Conservation (phyloP, 2,888 invertebrate genomes). For the Mythimna vitellina region DNA sequence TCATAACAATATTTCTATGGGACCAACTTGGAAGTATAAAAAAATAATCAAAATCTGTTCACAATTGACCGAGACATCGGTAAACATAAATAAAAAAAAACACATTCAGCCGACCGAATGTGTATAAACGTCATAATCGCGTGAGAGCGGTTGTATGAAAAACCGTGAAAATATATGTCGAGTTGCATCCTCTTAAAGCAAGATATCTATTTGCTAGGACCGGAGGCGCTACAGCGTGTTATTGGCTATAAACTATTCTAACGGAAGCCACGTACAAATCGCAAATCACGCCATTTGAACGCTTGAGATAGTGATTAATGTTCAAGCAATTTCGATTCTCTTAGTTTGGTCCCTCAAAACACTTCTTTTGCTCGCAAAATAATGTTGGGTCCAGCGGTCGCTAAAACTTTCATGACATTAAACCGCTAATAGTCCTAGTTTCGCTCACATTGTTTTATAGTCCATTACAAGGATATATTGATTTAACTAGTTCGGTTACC, state of each 20-base stretch:
- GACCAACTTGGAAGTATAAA: too few species aligned
- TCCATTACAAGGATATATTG: slow-evolving; percentile 54
- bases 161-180: too few species aligned
- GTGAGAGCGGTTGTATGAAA: too few species aligned
- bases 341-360: slow-evolving; percentile 23
- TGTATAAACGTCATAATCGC: too few species aligned
- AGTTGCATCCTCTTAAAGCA: neutral
- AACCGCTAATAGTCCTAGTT: slow-evolving; percentile 59
- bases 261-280: slow-evolving; percentile 40
- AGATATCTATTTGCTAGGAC: neutral
- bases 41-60: too few species aligned
- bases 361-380: slow-evolving; percentile 18
- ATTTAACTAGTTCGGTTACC: slow-evolving; percentile 44
- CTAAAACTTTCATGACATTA: slow-evolving; percentile 51
- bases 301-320: slow-evolving; percentile 53
- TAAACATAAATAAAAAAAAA: too few species aligned
- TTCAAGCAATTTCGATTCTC: slow-evolving; percentile 28
- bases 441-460: slow-evolving; percentile 52
- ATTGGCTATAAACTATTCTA: slow-evolving; percentile 38
- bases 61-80: too few species aligned
- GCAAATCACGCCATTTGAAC: slow-evolving; percentile 47
- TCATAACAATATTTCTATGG: too few species aligned
- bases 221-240: neutral
- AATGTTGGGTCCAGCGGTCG: slow-evolving; percentile 24
- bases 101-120: too few species aligned